Base-by-base conservation (phyloP, 2,113 vertebrate species). In the Hemichromis elongatus region DNA sequence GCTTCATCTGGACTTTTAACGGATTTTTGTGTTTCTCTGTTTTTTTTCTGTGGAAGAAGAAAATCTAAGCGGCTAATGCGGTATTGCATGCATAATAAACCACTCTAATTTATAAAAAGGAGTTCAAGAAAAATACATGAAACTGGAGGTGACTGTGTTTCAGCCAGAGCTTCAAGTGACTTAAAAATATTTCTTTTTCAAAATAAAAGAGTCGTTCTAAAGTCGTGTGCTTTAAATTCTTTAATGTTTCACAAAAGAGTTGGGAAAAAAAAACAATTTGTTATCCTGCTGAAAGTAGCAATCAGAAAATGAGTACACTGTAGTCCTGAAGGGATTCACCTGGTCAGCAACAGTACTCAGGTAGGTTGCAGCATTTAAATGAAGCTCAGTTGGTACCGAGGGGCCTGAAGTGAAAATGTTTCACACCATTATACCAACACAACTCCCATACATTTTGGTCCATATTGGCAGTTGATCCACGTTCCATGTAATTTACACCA, bases 81-180 rank as follows among this genome's bases (percentile, higher is more conserved):
- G 92, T 95, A 95, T 91, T 95, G 96, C 95, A 96, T 96, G 96
- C 95, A 91, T 93, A 91, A 94, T 92, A 90, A 95, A 94, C 93
- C 94, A 94, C 94, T 96, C 86, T 93, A 83, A 92, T 95, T 96
- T 95, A 88, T 95, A 88, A 93, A 93, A 90, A 93, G 80, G 80
- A 93, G 89, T 89, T 90, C 70, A 93, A 93, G 73, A 90, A 90
- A 94, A 93, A 88, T n/a, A 87, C 78, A 83, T 90, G 85, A 91
- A 92, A 90, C 90, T 86, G 89, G 93, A 94, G 80, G 93, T 87
- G 83, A 93, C 88, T 92, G 91, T 94, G 94, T 96, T 91, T 92
- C 93, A 94, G 87, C 90, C 81, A 85, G 93, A 93, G 92, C 92
- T 94, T 92, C 90, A 90, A 94, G 93, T 93, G 93, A 95, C 93